A percentile compares a stretch with the other conserved stretches of the same genome.
phyloP scores from a whole-genome alignment of 2,113 vertebrate genomes.

The Polyodon spathula region DNA sequence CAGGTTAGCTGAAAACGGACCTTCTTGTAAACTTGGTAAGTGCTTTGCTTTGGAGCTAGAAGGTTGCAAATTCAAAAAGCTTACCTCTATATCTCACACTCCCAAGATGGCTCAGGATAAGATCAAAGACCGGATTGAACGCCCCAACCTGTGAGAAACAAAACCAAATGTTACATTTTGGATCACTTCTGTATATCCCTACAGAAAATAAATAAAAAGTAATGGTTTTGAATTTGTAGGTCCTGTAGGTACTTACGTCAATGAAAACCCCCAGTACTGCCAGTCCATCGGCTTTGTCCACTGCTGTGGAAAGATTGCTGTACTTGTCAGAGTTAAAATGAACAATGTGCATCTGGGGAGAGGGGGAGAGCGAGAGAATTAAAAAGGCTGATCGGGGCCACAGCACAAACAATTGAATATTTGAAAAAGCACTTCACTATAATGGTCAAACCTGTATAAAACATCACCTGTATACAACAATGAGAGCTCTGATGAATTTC shows the following conservation, averaged over 20 bases:
- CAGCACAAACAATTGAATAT: too few relatives aligned
- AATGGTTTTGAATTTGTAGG: neutral
- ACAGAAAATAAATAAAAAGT: neutral
- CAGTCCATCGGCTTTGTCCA: slow-evolving; percentile 74
- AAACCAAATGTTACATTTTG: slow-evolving; percentile 47
- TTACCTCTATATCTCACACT: slow-evolving; percentile 77
- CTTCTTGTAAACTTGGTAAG: too few relatives aligned
- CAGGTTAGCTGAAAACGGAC: too few relatives aligned
- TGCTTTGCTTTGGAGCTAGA: neutral
- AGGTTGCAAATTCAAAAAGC: slow-evolving; percentile 14
- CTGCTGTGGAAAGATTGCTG: slow-evolving; percentile 56
- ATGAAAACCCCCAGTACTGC: slow-evolving; percentile 83
- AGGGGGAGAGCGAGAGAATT: slow-evolving; percentile 10
- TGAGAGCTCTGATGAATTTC: too few relatives aligned
- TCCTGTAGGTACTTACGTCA: slow-evolving; percentile 60
- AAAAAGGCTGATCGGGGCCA: neutral
- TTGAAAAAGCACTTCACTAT: too few relatives aligned
- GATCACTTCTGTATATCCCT: slow-evolving; percentile 5
- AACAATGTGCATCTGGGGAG: slow-evolving; percentile 77
- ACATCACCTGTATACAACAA: too few relatives aligned
- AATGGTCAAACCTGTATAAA: too few relatives aligned
- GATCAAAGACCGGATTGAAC: slow-evolving; percentile 73
- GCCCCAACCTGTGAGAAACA: slow-evolving; percentile 64
- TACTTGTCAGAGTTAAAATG: slow-evolving; percentile 90
- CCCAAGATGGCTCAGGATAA: slow-evolving; percentile 69